A percentile compares a stretch with the other conserved stretches of the same genome.
Evolutionary conservation across 2,888 invertebrate genomes (phyloP).

Genomic region (Chesias legatella): DNA sequence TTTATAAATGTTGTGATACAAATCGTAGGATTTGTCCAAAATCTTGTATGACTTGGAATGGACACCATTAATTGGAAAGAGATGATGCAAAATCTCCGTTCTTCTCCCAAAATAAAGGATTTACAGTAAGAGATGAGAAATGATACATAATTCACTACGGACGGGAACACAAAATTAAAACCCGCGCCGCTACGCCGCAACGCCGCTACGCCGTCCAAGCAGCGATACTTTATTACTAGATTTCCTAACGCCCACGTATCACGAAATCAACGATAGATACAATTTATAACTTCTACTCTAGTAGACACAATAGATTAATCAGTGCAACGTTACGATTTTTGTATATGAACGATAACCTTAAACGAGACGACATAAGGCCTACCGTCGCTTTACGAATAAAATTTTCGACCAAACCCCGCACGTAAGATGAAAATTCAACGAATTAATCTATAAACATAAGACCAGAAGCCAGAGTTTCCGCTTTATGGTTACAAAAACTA

Average conservation of each 20-base stretch:
- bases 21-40: slow-evolving; percentile 56
- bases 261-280: slow-evolving; percentile 15
- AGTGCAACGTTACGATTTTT: slow-evolving; percentile 21
- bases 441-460: slow-evolving; percentile 21
- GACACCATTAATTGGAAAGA: slow-evolving; percentile 33
- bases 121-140: slow-evolving; percentile 45
- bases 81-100: slow-evolving; percentile 25
- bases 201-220: slow-evolving; percentile 46
- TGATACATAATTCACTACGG: slow-evolving; percentile 66
- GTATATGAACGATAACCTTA: slow-evolving; percentile 14
- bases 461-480: slow-evolving; percentile 22
- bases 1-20: slow-evolving; percentile 40
- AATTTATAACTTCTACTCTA: slow-evolving; percentile 21
- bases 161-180: slow-evolving; percentile 72
- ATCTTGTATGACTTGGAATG: slow-evolving; percentile 59
- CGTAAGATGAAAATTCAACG: slow-evolving; percentile 27
- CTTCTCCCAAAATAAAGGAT: slow-evolving; percentile 32
- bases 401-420: slow-evolving; percentile 21
- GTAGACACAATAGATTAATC: slow-evolving; percentile 24
- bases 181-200: too few relatives aligned
- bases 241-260: slow-evolving; percentile 28
- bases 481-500: slow-evolving; percentile 43
- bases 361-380: slow-evolving; percentile 8
- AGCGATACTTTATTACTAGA: slow-evolving; percentile 29
- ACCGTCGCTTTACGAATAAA: slow-evolving; percentile 11